Percentiles rank a stretch among this genome's conserved stretches.
Conservation (phyloP, 2,113 vertebrate species). For the Colinus virginianus region DNA sequence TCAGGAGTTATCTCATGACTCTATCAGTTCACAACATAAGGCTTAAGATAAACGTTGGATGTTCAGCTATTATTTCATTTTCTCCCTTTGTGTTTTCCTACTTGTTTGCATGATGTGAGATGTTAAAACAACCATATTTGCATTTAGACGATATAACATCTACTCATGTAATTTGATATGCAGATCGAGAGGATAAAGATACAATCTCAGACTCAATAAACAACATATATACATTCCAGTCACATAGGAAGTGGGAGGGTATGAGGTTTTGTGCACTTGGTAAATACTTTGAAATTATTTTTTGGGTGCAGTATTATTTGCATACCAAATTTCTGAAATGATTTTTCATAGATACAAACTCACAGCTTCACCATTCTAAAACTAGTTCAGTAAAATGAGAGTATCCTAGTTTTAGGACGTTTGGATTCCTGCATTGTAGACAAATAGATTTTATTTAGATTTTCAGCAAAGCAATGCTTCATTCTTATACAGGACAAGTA, state of each 20-base stretch:
- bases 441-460: background rate
- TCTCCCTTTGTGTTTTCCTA: background rate
- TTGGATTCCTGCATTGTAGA: background rate
- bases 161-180: background rate
- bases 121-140: background rate
- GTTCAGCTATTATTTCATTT: background rate
- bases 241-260: background rate
- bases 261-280: background rate
- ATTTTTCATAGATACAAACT: background rate
- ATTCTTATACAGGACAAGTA: fast-evolving
- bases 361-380: background rate
- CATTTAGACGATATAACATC: background rate
- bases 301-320: background rate
- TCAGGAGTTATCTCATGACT: background rate
- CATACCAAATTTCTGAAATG: background rate
- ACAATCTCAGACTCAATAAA: background rate
- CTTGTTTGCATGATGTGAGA: background rate
- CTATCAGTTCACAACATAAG: background rate
- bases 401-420: background rate
- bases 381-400: background rate
- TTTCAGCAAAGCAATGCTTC: background rate
- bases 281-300: slow-evolving; percentile 40
- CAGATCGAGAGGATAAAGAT: slow-evolving; percentile 29
- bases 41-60: background rate
- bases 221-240: background rate